A percentile compares a stretch with the other conserved stretches of the same genome.
phyloP scores from a whole-genome alignment of 2,113 vertebrate species.

The Burhinus bistriatus region DNA sequence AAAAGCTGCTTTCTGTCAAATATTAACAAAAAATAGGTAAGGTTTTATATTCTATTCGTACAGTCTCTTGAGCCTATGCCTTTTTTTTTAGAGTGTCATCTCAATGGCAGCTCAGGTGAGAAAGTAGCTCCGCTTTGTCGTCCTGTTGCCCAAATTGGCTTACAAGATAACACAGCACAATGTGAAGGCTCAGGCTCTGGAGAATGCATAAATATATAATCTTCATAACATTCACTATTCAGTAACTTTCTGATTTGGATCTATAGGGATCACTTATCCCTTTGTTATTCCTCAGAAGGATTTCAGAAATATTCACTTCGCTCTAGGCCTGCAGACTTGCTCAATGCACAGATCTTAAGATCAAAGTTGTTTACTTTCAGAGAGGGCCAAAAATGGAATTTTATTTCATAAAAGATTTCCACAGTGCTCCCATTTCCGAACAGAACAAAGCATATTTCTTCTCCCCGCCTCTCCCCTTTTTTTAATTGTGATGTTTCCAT shows the following conservation, averaged over 20 bases:
- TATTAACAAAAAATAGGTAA: neutral
- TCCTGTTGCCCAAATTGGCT: neutral
- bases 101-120: neutral
- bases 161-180: neutral
- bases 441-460: neutral
- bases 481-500: neutral
- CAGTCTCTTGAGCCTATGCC: neutral
- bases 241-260: neutral
- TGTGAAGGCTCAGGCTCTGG: neutral
- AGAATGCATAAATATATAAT: neutral
- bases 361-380: conserved; percentile 3
- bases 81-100: neutral
- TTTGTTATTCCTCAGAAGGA: conserved; percentile 14
- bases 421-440: neutral
- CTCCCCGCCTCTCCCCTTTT: neutral
- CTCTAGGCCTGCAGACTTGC: neutral
- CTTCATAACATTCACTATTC: neutral
- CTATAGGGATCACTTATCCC: neutral
- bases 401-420: neutral
- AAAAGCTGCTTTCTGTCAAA: neutral
- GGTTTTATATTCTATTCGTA: neutral
- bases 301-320: conserved; percentile 8
- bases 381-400: neutral
- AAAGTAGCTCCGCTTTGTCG: neutral
- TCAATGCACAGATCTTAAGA: neutral